Evolutionary conservation across 2,113 vertebrate species (phyloP), one percentile per base, ranked within the genome.

Genomic region (Martes martes): DNA sequence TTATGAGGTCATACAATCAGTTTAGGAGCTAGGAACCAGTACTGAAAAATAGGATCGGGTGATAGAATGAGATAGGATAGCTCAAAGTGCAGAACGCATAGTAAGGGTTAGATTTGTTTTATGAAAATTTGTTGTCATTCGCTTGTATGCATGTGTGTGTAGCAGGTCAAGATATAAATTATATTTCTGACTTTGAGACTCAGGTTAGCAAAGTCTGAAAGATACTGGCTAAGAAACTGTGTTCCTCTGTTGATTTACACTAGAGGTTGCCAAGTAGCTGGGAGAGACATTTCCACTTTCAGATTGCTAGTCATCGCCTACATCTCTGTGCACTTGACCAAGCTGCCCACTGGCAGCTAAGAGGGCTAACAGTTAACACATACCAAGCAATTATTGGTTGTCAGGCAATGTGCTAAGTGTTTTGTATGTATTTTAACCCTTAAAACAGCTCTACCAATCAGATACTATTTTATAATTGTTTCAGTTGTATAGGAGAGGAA

Each of bases 381-480:
- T 61, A 55, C 14, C 15, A 59, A 91, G 45, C 9, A 86, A 3
- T 83, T 52, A 23, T 63, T 55, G 28, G 39, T 13, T 79, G 26
- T 81, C 24, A 52, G 6, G 1, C 7, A 42, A 24, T 85, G 23
- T 24, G 9, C 80, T 76, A 83, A 93, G 26, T 42, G 5, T 52
- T 92, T 80, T 55, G 15, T 59, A 13, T 67, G 73, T 91, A 79
- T 82, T 95, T 97, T 52, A 93, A 80, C 69, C 21, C n/a, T 84
- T 78, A 74, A 71, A 90, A 42, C 4, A 50, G 10, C 24, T 13
- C 9, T 47, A 9, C 36, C 23, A 57, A 76, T 42, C 55, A 55
- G 18, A 10, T 65, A 36, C 13, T 69, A 6, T 79, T 76, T 79
- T 45, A 84, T 26, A 85, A 81, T 95, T 55, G 79, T 69, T 61